Evolutionary conservation across 2,113 vertebrate species (phyloP), one percentile per base, ranked within the genome.

Genomic region (Microcebus ravelobensis): DNA sequence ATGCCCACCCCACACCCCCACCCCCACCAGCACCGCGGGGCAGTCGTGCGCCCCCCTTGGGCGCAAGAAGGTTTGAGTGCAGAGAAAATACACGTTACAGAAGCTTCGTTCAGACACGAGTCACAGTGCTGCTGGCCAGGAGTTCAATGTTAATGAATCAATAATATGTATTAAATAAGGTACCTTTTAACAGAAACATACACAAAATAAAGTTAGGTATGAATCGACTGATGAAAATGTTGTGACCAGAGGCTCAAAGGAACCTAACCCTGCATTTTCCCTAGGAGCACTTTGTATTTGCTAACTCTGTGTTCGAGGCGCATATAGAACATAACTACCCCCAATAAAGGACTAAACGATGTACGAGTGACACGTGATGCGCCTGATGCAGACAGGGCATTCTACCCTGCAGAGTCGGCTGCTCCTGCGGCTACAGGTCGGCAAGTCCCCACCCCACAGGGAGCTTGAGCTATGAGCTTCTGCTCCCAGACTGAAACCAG

Each of bases 291-390:
- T 8, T 7, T n/a, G 6, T 10, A 2, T 23, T 15, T 15, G 0
- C 73, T 39, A 3, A 52, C 1, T 21, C 11, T 4, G 39, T 5
- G 14, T 10, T 8, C 2, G 4, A 0, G 34, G 18, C 21, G 13
- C 39, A 27, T 2, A 13, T 0, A 13, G 45, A 27, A 25, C n/a
- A 14, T 48, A 76, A 76, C 42, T 3, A 34, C 68, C 5, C 3
- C 21, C n/a, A 76, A 13, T 3, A 8, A 57, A 31, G 31, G 42
- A 45, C 73, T 6, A 23, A 1, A 39, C 59, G 7, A 39, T 31
- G 39, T 39, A 39, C 39, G 39, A 39, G 39, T 2, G 27, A 25
- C 5, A 0, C 3, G 15, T 3, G 25, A 18, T 21, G 2, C 1
- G 0, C 50, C 25, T 14, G 3, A 6, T 42, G 17, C 10, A 27